Conservation (phyloP, 2,113 vertebrate genomes). For the Leptobrachium ailaonicum region DNA sequence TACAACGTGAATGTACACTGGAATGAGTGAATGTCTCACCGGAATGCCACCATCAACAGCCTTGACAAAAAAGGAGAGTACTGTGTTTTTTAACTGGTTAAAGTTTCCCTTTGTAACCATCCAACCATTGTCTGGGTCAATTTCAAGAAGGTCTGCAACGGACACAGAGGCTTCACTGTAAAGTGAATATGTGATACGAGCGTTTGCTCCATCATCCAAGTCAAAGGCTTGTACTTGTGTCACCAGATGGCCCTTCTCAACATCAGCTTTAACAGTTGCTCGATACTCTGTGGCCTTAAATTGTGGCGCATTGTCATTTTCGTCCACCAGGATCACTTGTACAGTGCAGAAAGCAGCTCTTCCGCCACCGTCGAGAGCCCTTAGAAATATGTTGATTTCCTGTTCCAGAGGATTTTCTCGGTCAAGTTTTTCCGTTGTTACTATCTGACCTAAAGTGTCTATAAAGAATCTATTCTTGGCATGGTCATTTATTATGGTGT, state of each 20-base stretch:
- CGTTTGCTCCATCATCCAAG: conserved; percentile 84
- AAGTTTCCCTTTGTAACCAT: conserved; percentile 94
- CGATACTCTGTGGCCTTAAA: conserved; percentile 85
- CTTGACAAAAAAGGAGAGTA: conserved; percentile 94
- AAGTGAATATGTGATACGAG: conserved; percentile 88
- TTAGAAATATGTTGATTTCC: conserved; percentile 78
- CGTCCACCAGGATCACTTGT: conserved; percentile 85
- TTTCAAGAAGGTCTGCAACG: conserved; percentile 87
- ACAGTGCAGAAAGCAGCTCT: conserved; percentile 82
- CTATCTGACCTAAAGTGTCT: conserved; percentile 83
- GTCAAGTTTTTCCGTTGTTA: conserved; percentile 85
- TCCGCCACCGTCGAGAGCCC: conserved; percentile 86
- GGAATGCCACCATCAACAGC: conserved; percentile 91
- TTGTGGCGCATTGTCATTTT: conserved; percentile 89
- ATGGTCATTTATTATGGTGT: conserved; percentile 86
- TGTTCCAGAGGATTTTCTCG: conserved; percentile 80
- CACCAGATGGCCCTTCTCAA: conserved; percentile 83
- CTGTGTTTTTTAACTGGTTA: conserved; percentile 82
- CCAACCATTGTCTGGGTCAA: conserved; percentile 96
- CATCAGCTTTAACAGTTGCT: conserved; percentile 87
- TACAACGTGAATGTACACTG: conserved; percentile 92
- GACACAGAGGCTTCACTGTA: conserved; percentile 89
- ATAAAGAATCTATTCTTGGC: conserved; percentile 87
- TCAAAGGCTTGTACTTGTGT: conserved; percentile 91
- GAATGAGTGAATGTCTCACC: conserved; percentile 84